Evolutionary conservation across 2,888 invertebrate genomes (phyloP).

Genomic region (Amiota communis): DNA sequence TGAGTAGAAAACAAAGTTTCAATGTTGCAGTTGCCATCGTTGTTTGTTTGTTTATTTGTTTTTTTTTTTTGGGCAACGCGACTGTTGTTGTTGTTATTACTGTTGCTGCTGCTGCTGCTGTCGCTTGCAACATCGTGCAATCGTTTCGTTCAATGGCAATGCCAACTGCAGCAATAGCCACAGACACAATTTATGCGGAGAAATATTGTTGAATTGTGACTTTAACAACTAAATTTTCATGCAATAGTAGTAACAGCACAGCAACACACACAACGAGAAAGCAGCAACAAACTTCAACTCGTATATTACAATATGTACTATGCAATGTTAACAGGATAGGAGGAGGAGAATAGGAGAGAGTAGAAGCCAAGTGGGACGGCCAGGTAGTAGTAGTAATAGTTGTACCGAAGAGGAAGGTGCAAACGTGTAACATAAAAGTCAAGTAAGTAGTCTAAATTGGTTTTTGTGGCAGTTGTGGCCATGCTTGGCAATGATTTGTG

Average conservation of each 20-base stretch:
- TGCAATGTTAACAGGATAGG: too few species aligned
- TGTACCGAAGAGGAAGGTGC: slow-evolving; percentile 22
- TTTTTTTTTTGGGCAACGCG: neutral
- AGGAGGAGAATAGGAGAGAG: too few species aligned
- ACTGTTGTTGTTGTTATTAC: neutral
- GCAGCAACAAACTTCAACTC: too few species aligned
- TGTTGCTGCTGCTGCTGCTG: slow-evolving; percentile 14
- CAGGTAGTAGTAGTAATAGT: slow-evolving; percentile 8
- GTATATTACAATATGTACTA: too few species aligned
- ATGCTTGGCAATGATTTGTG: slow-evolving; percentile 53
- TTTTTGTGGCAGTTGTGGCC: slow-evolving; percentile 49
- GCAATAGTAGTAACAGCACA: neutral
- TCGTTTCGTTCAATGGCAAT: slow-evolving; percentile 22
- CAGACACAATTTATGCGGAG: slow-evolving; percentile 59
- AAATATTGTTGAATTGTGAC: slow-evolving; percentile 66
- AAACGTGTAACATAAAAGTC: slow-evolving; percentile 28
- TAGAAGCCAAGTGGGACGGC: slow-evolving; percentile 1
- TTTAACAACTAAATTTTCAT: slow-evolving; percentile 66
- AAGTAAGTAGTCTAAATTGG: slow-evolving; percentile 59
- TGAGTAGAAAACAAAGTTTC: slow-evolving; percentile 10
- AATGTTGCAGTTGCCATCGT: neutral
- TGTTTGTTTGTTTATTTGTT: neutral
- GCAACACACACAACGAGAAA: slow-evolving; percentile 10
- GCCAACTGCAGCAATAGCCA: slow-evolving; percentile 15
- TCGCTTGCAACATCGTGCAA: slow-evolving; percentile 22